These are phyloP conservation scores for Sula dactylatra DNA, from an alignment of 2,113 vertebrate genomes.

Conservation along the genomic window DNA sequence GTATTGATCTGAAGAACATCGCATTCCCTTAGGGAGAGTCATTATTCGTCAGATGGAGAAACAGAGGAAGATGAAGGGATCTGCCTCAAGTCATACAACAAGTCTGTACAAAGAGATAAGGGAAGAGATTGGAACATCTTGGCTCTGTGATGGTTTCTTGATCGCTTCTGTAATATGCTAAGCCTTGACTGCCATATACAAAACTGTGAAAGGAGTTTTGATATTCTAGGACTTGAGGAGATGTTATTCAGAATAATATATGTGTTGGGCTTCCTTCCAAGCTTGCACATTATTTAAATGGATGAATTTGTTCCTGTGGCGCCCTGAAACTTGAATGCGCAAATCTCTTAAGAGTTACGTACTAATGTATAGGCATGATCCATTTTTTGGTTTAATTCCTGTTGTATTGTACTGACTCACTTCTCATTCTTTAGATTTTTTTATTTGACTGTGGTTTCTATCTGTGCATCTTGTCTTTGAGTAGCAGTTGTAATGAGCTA, in stretches of 20 bases:
- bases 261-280: not conserved
- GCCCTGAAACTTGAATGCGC: not conserved
- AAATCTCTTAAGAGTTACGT: not conserved
- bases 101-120: not conserved
- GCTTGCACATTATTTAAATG: not conserved
- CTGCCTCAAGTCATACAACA: not conserved
- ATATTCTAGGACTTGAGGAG: not conserved
- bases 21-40: fast-evolving
- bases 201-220: not conserved
- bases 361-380: not conserved
- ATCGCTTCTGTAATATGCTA: fast-evolving
- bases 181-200: not conserved
- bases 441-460: not conserved
- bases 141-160: not conserved
- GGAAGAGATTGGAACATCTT: not conserved
- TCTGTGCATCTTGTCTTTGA: not conserved
- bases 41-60: not conserved
- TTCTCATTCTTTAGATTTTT: fast-evolving
- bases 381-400: not conserved
- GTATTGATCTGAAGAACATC: not conserved
- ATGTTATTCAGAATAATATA: fast-evolving
- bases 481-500: not conserved
- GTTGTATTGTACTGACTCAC: not conserved
- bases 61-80: not conserved
- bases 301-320: not conserved